Evolutionary conservation across 2,797 vertebrate genomes (phyloP).

Genomic region (Pangasius krempfi): DNA sequence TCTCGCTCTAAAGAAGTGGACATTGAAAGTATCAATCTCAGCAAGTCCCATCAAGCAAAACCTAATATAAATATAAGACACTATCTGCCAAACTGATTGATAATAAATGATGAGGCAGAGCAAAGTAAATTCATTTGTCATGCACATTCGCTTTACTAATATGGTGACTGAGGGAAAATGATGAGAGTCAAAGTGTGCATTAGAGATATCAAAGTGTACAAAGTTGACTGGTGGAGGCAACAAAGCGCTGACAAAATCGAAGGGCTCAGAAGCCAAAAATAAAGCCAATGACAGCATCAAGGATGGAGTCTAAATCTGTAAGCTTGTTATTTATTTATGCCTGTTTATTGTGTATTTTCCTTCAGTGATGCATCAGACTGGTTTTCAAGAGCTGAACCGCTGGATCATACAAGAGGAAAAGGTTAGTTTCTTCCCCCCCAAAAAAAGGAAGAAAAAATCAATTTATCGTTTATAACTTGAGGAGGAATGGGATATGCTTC

Average conservation of each 20-base stretch:
- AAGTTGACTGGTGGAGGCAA: conserved; percentile 15
- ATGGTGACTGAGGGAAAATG: background rate
- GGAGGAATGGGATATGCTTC: background rate
- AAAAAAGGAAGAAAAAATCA: background rate
- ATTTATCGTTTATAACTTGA: background rate
- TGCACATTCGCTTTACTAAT: conserved; percentile 18
- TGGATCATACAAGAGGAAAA: background rate
- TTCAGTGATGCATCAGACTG: background rate
- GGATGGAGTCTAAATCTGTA: conserved; percentile 10
- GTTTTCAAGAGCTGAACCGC: background rate
- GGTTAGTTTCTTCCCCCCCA: no score
- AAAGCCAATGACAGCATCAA: conserved; percentile 37
- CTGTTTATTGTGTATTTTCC: background rate
- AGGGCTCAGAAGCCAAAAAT: conserved; percentile 38
- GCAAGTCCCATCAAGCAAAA: conserved; percentile 22
- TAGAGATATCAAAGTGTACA: background rate
- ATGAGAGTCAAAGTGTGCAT: background rate
- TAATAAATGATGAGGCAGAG: conserved; percentile 26
- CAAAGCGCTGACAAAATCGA: conserved; percentile 27
- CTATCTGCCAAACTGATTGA: conserved; percentile 26
- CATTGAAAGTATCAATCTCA: conserved; percentile 3
- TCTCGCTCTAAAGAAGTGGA: background rate
- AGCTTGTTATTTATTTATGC: conserved; percentile 29
- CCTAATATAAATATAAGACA: conserved; percentile 35
- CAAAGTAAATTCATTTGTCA: conserved; percentile 40